Evolutionary conservation across 2,888 invertebrate genomes (phyloP).

Genomic region (Macropis europaea): DNA sequence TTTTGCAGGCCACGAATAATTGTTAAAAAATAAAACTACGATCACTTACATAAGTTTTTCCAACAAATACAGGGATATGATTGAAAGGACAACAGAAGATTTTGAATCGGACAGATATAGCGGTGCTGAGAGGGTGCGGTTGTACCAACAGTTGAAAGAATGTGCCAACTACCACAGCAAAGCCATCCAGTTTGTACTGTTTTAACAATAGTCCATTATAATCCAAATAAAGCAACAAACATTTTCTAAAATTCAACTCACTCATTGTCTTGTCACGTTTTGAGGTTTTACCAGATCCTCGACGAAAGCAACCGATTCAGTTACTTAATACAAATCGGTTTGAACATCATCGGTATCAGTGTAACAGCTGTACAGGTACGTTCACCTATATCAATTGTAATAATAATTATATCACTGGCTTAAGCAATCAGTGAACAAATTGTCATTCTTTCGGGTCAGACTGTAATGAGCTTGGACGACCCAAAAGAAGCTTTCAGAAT

Average conservation of each 20-base stretch:
- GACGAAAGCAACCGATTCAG: not conserved
- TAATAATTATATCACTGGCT: not conserved
- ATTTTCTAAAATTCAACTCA: not conserved
- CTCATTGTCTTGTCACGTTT: not conserved
- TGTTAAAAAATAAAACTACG: too few species aligned
- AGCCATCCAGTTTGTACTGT: conserved; percentile 21
- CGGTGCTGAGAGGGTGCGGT: too few species aligned
- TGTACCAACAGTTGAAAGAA: not conserved
- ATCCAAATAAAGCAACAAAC: not conserved
- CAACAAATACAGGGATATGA: too few species aligned
- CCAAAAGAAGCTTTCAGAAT: not conserved
- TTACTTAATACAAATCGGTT: conserved; percentile 1
- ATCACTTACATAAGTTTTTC: too few species aligned
- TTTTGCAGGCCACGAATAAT: too few species aligned
- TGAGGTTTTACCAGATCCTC: conserved; percentile 8
- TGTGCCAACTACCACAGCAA: conserved; percentile 2
- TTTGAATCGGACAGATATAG: too few species aligned
- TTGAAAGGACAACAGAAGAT: too few species aligned
- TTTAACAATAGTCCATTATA: not conserved
- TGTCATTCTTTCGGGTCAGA: too few species aligned
- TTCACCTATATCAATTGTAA: not conserved
- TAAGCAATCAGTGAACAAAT: too few species aligned
- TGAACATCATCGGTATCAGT: too few species aligned
- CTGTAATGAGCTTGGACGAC: not conserved
- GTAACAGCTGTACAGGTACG: conserved; percentile 17